phyloP scores from a whole-genome alignment of 30 jellyfish, hydroid and myxozoan species.

The Hydra vulgaris region DNA sequence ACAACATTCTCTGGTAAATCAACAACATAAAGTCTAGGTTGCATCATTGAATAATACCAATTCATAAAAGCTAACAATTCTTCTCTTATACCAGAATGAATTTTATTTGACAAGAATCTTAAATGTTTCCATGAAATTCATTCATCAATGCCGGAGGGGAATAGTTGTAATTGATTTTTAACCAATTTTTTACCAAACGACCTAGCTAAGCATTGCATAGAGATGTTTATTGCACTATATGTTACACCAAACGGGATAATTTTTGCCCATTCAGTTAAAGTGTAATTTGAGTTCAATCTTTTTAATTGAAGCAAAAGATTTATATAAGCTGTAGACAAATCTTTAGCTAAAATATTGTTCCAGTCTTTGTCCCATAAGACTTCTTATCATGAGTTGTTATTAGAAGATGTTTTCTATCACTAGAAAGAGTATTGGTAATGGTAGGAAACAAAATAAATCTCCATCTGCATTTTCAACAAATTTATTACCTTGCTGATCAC shows the following conservation, averaged over 20 bases:
- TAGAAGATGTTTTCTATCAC: constrained; percentile 28
- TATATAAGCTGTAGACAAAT: constrained; percentile 16
- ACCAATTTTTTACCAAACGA: not conserved
- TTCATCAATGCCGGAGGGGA: not conserved
- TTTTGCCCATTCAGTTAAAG: not conserved
- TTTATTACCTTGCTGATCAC: not conserved
- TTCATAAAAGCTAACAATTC: not conserved
- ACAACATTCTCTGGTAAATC: not conserved
- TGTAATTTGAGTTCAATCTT: not conserved
- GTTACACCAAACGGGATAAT: not conserved
- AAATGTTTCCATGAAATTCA: not conserved
- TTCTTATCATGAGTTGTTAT: constrained; percentile 14
- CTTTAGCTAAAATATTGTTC: constrained; percentile 11
- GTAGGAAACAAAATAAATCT: constrained; percentile 49
- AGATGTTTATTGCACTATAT: too few relatives aligned
- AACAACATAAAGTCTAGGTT: not conserved
- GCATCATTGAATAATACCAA: not conserved
- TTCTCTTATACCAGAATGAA: not conserved
- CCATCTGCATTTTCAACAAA: not conserved
- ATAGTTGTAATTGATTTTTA: not conserved
- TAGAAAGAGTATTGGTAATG: constrained; percentile 56
- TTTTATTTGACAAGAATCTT: not conserved
- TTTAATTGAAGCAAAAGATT: constrained; percentile 8
- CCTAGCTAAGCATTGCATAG: not conserved
- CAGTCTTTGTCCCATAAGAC: constrained; percentile 14